phyloP scores from a whole-genome alignment of 2,797 vertebrate species.

The Hipposideros larvatus region DNA sequence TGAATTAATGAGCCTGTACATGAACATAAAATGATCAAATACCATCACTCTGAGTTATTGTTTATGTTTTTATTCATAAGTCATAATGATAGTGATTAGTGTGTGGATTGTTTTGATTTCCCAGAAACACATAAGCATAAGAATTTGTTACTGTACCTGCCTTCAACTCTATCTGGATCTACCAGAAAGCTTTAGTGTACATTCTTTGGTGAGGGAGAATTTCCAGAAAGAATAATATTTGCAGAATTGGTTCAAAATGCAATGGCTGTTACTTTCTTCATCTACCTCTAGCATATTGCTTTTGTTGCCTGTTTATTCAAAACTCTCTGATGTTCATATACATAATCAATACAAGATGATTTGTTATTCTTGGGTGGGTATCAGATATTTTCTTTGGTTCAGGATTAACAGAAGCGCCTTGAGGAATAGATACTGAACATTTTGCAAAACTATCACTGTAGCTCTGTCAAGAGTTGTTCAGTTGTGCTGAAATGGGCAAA shows the following conservation, averaged over 20 bases:
- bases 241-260: not conserved
- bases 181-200: not conserved
- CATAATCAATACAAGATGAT: not conserved
- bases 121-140: not conserved
- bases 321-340: not conserved
- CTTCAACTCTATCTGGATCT: not conserved
- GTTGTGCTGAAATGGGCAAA: not conserved
- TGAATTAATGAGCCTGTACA: not conserved
- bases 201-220: not conserved
- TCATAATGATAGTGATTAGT: not conserved
- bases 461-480: slow-evolving; percentile 22
- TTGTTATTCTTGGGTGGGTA: not conserved
- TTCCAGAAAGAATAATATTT: slow-evolving; percentile 12
- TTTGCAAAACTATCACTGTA: not conserved
- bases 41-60: not conserved
- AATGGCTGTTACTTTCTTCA: not conserved
- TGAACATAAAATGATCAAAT: not conserved
- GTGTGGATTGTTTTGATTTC: not conserved
- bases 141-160: not conserved
- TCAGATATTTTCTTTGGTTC: slow-evolving; percentile 46
- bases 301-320: slow-evolving; percentile 24
- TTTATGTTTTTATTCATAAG: slow-evolving; percentile 21
- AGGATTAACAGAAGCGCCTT: not conserved
- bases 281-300: not conserved
- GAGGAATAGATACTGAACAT: not conserved